A percentile compares a stretch with the other conserved stretches of the same genome.
phyloP scores from a whole-genome alignment of 2,113 vertebrate species.

The Sprattus sprattus region DNA sequence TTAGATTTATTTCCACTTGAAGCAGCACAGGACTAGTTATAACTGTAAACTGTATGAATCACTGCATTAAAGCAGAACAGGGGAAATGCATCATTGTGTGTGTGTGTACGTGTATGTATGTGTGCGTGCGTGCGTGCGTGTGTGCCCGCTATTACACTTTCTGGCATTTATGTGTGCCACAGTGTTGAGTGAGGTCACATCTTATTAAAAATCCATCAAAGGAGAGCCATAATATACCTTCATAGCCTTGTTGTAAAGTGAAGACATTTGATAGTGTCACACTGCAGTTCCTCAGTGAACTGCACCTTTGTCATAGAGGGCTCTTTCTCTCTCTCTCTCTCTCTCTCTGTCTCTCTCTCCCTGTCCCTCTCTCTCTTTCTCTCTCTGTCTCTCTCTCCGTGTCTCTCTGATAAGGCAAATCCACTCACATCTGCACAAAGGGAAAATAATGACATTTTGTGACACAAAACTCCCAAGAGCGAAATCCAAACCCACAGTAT shows the following conservation, averaged over 20 bases:
- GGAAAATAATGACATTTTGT: background rate
- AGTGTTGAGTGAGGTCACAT: background rate
- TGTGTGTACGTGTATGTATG: background rate
- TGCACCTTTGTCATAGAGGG: background rate
- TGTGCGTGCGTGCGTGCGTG: background rate
- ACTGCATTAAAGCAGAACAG: too few species aligned
- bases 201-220: slow-evolving; percentile 4
- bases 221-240: background rate
- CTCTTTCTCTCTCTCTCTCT: background rate
- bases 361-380: too few species aligned
- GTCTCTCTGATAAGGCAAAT: slow-evolving; percentile 4
- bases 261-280: slow-evolving; percentile 1
- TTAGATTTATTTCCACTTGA: too few species aligned
- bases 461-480: background rate
- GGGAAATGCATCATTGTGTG: too few species aligned
- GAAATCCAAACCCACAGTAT: background rate
- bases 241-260: background rate
- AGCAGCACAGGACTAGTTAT: too few species aligned
- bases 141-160: background rate
- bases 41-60: too few species aligned
- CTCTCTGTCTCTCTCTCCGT: too few species aligned
- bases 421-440: slow-evolving; percentile 4
- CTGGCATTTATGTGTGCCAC: background rate
- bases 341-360: too few species aligned
- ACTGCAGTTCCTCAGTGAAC: background rate